These are phyloP conservation scores for Monodelphis domestica DNA, from an alignment of 2,797 vertebrate species.

Conservation along the genomic window DNA sequence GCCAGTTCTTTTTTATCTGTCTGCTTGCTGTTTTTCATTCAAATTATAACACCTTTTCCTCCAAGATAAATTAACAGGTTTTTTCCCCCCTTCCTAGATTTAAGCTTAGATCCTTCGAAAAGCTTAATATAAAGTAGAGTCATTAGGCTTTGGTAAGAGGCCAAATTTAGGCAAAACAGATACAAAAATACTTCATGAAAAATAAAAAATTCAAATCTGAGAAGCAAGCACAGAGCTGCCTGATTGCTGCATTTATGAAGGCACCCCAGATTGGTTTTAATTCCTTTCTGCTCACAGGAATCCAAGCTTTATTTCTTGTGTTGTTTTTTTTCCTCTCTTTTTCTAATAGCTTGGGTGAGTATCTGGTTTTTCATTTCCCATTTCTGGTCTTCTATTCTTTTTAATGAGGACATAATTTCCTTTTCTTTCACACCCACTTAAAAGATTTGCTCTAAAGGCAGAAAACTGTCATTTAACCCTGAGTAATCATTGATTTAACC, in stretches of 20 bases:
- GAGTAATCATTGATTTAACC: conserved; percentile 36
- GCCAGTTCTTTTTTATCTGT: conserved; percentile 73
- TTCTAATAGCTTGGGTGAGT: conserved; percentile 46
- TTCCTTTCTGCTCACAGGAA: conserved; percentile 73
- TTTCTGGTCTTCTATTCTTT: conserved; percentile 44
- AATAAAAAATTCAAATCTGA: conserved; percentile 75
- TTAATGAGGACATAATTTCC: conserved; percentile 52
- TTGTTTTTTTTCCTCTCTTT: conserved; percentile 50
- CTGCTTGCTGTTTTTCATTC: conserved; percentile 79
- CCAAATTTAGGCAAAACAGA: conserved; percentile 78
- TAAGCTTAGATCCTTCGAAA: conserved; percentile 77
- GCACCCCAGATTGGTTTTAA: conserved; percentile 74
- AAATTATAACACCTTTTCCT: conserved; percentile 77
- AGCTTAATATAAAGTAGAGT: conserved; percentile 79
- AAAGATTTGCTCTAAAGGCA: conserved; percentile 10
- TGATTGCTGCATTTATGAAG: conserved; percentile 76
- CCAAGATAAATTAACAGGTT: conserved; percentile 73
- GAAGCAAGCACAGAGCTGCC: conserved; percentile 65
- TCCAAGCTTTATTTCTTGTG: conserved; percentile 43
- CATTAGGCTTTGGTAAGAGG: conserved; percentile 80
- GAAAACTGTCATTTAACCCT: conserved; percentile 31
- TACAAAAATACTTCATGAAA: conserved; percentile 73
- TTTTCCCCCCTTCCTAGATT: conserved; percentile 46
- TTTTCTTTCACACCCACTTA: conserved; percentile 39
- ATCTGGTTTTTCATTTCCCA: conserved; percentile 56